Percentiles rank a stretch among this genome's conserved stretches.
phyloP scores from a whole-genome alignment of 1,140 invertebrate genomes.

The Cydia fagiglandana region DNA sequence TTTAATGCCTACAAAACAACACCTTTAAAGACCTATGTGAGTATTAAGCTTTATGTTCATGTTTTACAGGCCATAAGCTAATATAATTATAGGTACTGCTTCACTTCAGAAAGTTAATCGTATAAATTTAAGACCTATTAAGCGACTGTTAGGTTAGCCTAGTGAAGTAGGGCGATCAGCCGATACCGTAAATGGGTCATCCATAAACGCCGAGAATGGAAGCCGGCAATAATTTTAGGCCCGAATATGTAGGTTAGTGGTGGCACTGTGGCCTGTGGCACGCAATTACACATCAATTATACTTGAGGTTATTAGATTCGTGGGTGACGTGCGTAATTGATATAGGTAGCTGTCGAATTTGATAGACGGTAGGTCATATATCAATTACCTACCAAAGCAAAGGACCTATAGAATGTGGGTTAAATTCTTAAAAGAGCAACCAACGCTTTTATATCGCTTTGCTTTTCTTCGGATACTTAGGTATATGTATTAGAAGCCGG shows the following conservation, averaged over 20 bases:
- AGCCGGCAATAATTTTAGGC: slow-evolving; percentile 62
- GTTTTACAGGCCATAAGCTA: too few species aligned
- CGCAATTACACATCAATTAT: slow-evolving; percentile 49
- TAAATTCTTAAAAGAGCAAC: too few species aligned
- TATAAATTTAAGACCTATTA: slow-evolving; percentile 43
- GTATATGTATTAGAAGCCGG: too few species aligned
- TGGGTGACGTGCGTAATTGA: neutral
- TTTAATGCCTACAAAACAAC: too few species aligned
- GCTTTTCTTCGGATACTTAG: too few species aligned
- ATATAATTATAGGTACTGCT: too few species aligned
- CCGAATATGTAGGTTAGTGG: slow-evolving; percentile 71
- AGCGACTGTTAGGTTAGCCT: slow-evolving; percentile 43
- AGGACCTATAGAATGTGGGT: too few species aligned
- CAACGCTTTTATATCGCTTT: too few species aligned
- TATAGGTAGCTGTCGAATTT: neutral
- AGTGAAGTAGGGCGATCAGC: slow-evolving; percentile 64
- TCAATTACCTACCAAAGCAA: too few species aligned
- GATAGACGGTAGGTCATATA: neutral
- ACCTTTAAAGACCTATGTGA: too few species aligned
- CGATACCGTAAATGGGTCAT: slow-evolving; percentile 72
- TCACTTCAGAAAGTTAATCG: neutral
- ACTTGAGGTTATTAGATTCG: slow-evolving; percentile 2
- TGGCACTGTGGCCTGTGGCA: slow-evolving; percentile 54
- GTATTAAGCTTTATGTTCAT: too few species aligned
- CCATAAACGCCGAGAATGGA: slow-evolving; percentile 59